Percentiles rank a stretch among this genome's conserved stretches.
Evolutionary conservation across 1,140 invertebrate genomes (phyloP).

Genomic region (Drosophila sp.): DNA sequence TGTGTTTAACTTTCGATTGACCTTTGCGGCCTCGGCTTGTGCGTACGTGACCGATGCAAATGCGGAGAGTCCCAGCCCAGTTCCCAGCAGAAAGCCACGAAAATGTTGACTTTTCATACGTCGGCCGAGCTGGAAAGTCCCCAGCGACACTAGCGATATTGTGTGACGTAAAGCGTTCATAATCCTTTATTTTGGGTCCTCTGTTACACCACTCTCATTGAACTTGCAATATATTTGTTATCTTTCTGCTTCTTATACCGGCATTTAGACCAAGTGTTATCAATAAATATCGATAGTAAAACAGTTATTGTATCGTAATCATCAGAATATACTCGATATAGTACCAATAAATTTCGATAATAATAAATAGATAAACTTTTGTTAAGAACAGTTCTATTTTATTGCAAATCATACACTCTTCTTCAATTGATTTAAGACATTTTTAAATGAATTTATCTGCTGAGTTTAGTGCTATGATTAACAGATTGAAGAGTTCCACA

Average conservation of each 20-base stretch:
- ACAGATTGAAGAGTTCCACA: not conserved
- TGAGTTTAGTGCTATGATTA: not conserved
- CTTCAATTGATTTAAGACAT: not conserved
- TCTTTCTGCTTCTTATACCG: constrained; percentile 64
- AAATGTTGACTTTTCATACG: constrained; percentile 61
- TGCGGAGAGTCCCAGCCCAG: constrained; percentile 58
- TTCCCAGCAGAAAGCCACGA: constrained; percentile 62
- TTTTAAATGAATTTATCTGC: not conserved
- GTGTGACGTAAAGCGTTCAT: constrained; percentile 67
- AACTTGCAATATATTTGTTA: constrained; percentile 53
- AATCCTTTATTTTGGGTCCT: constrained; percentile 1
- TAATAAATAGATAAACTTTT: no score
- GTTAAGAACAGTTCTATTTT: constrained; percentile 21
- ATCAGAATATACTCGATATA: no score
- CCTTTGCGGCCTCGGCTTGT: constrained; percentile 68
- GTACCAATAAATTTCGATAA: no score
- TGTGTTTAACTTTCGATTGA: constrained; percentile 55
- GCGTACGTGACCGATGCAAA: constrained; percentile 77
- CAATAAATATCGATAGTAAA: constrained; percentile 19
- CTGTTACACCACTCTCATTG: constrained; percentile 2
- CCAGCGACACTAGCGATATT: constrained; percentile 64
- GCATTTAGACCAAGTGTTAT: constrained; percentile 44
- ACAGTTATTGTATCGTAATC: not conserved
- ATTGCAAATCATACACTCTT: not conserved
- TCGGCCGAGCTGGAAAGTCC: constrained; percentile 65